phyloP scores from a whole-genome alignment of 2,888 invertebrate species.

The Itoplectis maculator region DNA sequence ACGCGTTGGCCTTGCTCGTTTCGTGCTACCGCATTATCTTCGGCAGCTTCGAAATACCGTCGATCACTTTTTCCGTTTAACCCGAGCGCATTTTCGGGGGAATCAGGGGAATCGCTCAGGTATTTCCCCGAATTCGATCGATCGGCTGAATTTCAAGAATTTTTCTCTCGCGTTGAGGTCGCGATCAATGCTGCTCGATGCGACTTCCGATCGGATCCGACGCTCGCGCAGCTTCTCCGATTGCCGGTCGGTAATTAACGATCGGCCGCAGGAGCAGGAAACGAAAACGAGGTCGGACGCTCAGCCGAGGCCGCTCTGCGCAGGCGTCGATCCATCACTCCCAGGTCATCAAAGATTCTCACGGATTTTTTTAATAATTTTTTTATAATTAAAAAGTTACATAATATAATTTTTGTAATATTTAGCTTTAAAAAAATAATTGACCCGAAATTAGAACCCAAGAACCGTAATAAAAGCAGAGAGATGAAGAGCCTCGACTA shows the following conservation, averaged over 20 bases:
- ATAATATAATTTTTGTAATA: too few relatives aligned
- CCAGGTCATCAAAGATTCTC: neutral
- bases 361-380: too few relatives aligned
- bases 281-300: constrained; percentile 56
- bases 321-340: constrained; percentile 1
- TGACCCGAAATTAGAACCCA: too few relatives aligned
- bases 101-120: too few relatives aligned
- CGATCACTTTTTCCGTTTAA: too few relatives aligned
- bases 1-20: constrained; percentile 79
- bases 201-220: constrained; percentile 28
- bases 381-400: too few relatives aligned
- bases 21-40: constrained; percentile 67
- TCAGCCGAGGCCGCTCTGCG: constrained; percentile 44
- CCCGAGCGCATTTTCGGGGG: too few relatives aligned
- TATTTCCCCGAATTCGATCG: too few relatives aligned
- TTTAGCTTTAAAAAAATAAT: too few relatives aligned
- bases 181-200: constrained; percentile 24
- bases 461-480: too few relatives aligned
- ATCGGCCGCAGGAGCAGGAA: constrained; percentile 61
- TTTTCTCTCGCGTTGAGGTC: constrained; percentile 11
- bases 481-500: too few relatives aligned
- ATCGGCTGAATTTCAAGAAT: neutral
- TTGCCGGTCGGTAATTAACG: constrained; percentile 57
- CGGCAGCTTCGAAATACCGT: constrained; percentile 40
- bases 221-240: constrained; percentile 29